Evolutionary conservation across 2,888 invertebrate genomes (phyloP), one percentile per base, ranked within the genome.

Genomic region (Hypsopygia costalis): DNA sequence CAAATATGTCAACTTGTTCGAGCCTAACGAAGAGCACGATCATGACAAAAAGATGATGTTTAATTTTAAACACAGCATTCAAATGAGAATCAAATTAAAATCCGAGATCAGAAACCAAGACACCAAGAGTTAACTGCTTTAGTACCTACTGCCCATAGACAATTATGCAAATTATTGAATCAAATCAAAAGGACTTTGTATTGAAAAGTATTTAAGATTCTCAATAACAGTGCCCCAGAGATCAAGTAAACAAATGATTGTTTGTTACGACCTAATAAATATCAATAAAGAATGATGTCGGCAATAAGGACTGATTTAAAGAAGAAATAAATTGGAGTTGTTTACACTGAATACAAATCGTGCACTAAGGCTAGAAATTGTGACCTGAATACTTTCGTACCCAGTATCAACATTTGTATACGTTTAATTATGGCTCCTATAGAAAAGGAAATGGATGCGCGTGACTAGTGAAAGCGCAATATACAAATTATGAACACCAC

Each of bases 1-100:
- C 80, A 73, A 75, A 83, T 83, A 79, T 41, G 82, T 64, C 54
- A 71, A 78, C 74, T 63, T 61, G 85, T 62, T 61, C 59, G 12
- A 37, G 44, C 76, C 79, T 52, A 58, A 77, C 55, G 46, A 50
- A 67, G 71, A 53, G 41, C 49, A 44, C 33, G 50, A 53, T 41
- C 49, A 44, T 32, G 50, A 56, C 55, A 70, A 71, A 69, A 70
- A 80, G 66, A 63, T 46, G 10, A 16, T 16, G 20, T n/a, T 25
- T 25, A 25, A 25, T 4, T 25, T 25, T 25, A 4, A 16, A 16
- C 16, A 16, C 3, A 1, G 6, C 11, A 34, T 1, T 9, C 20
- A 34, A 34, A 34, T 34, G 9, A 21, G 21, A 20, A 21, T 34
- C n/a, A 2, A n/a, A n/a, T n/a, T n/a, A n/a, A n/a, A n/a, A n/a